Base-by-base conservation (phyloP, 1,140 invertebrate species). In the Lordiphosa stackelbergi region DNA sequence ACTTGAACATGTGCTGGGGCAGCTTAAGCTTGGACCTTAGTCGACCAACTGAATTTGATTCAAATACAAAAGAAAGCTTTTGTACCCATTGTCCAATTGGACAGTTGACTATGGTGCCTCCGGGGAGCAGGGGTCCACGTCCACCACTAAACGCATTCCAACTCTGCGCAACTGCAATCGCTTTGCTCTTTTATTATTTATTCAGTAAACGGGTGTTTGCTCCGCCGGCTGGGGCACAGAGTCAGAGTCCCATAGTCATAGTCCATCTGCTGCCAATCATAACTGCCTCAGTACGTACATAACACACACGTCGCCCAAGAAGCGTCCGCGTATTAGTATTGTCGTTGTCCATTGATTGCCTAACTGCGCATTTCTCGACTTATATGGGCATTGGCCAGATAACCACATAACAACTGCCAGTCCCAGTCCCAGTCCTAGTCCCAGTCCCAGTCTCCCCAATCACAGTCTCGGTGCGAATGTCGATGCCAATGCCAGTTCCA, bases 291-390 rank as follows among this genome's bases (percentile, higher is more conserved):
- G 36, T 12, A 28, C 24, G 46, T 16, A 48, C 24, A 24, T n/a
- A 11, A 16, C 11, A 11, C 9, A 46, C 11, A 28, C 43, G 34
- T 53, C 43, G 53, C 64, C 47, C 54, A 66, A 54, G 64, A 46
- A 52, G 63, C 53, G 47, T 58, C 41, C 46, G 37, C 16, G 63
- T 53, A 55, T 66, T 46, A 46, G 43, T 46, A 46, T 46, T 46
- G 43, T 46, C 28, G 61, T 34, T 37, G 56, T 34, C 51, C 71
- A 69, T 69, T 53, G 71, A 74, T 75, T 55, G 73, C 64, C 73
- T 77, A 77, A 77, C 73, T 77, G 73, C 74, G 73, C 74, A 77
- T 77, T 77, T 77, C 64, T 81, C 75, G 66, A 66, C 74, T 70
- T 81, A 71, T 81, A 79, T 70, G 74, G 74, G 55, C 65, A 60